Base-by-base conservation (phyloP, 2,113 vertebrate genomes). In the Cervus canadensis region DNA sequence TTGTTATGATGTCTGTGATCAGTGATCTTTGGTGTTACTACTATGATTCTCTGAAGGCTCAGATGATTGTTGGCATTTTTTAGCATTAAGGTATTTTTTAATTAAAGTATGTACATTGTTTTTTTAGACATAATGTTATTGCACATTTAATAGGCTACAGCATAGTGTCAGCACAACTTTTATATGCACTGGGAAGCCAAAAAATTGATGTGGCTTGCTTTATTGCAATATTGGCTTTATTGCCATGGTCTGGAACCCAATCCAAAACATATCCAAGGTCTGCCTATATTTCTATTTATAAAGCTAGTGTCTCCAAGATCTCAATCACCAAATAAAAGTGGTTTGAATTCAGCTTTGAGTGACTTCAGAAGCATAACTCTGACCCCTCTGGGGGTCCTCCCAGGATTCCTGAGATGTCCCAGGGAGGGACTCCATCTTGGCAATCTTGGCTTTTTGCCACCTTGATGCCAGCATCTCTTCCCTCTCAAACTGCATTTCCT, bases 371-470 rank as follows among this genome's bases (percentile, higher is more conserved):
- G 9, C 21, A 12, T 9, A 59, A 78, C 6, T 40, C 48, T 1
- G 16, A 21, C 14, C 43, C 48, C 23, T 26, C 26, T 2, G 0
- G 1, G 13, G 4, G 3, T 28, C 36, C 7, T 64, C 9, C 19
- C 19, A 8, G 45, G 13, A 17, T 90, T 78, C 94, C 67, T 64
- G 74, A 91, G 79, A 33, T 23, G n/a, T 50, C 76, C 43, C 5
- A 10, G 21, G 8, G 3, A 74, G 81, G 17, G 64, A 36, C 0
- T 0, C 26, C 40, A 14, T 5, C 14, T 16, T 40, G 57, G 26
- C 5, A 14, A 43, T 33, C 19, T 25, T 8, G 3, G n/a, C 7
- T 0, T 7, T 26, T 6, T 26, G 16, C 52, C 33, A 0, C 30
- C 50, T 67, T 3, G 56, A 40, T 76, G 48, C 36, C 21, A 15